These are phyloP conservation scores for Eospalax fontanierii DNA, from an alignment of 2,797 vertebrate species.

Conservation along the genomic window DNA sequence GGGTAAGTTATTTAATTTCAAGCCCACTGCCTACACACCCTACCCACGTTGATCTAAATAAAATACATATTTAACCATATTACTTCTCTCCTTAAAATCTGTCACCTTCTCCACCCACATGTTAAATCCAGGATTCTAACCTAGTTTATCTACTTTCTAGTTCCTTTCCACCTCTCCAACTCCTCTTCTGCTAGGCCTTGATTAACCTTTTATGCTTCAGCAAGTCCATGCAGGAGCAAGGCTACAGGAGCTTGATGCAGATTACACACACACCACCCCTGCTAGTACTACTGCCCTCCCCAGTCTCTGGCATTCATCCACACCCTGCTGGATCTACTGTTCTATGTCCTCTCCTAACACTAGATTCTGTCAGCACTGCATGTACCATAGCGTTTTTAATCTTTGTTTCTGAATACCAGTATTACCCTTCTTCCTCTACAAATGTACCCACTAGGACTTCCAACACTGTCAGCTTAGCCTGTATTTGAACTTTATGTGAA, in stretches of 20 bases:
- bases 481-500: constrained; percentile 12
- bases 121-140: neutral
- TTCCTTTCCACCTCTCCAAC: neutral
- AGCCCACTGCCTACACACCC: constrained; percentile 10
- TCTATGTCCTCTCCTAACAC: neutral
- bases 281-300: neutral
- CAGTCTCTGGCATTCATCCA: neutral
- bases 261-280: neutral
- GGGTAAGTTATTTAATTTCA: constrained; percentile 42
- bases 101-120: neutral
- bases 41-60: constrained; percentile 54
- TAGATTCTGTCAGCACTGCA: neutral
- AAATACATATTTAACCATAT: constrained; percentile 16
- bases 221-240: neutral
- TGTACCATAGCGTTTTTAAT: neutral
- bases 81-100: neutral
- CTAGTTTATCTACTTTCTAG: neutral
- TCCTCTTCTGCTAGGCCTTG: neutral
- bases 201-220: neutral
- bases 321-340: neutral
- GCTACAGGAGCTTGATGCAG: neutral
- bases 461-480: neutral
- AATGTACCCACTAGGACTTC: neutral
- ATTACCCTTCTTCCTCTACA: neutral
- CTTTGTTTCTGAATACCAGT: neutral